Conservation (phyloP, 2,888 invertebrate genomes). For the Ochropacha duplaris region DNA sequence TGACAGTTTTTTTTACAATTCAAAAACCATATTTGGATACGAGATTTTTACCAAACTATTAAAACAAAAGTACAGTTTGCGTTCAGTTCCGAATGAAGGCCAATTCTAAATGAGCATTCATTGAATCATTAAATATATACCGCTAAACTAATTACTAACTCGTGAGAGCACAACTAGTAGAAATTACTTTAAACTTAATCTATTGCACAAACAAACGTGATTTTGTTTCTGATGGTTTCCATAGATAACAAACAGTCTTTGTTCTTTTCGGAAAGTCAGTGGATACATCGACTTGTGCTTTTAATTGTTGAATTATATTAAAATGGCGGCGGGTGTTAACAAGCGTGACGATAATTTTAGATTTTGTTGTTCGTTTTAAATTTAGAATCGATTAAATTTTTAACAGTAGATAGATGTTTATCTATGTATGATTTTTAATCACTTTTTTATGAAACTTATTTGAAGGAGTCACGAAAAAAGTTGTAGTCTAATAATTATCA, state of each 20-base stretch:
- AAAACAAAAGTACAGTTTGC: too few species aligned
- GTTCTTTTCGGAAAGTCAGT: conserved; percentile 6
- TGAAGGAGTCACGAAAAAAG: too few species aligned
- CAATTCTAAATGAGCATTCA: conserved; percentile 47
- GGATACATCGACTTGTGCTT: background rate
- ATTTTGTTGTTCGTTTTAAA: background rate
- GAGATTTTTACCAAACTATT: too few species aligned
- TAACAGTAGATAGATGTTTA: too few species aligned
- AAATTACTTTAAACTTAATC: conserved; percentile 50
- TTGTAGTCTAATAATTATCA: too few species aligned
- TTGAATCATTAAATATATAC: conserved; percentile 55
- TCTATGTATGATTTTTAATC: too few species aligned
- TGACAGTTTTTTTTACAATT: too few species aligned
- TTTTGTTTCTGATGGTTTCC: conserved; percentile 13
- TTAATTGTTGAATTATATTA: conserved; percentile 4
- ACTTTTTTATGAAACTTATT: too few species aligned
- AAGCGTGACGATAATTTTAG: background rate
- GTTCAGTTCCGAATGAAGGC: conserved; percentile 5
- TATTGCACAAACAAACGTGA: conserved; percentile 53
- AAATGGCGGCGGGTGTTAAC: background rate
- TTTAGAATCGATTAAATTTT: background rate
- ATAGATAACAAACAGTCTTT: conserved; percentile 9
- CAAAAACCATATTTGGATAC: too few species aligned
- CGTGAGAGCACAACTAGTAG: conserved; percentile 60
- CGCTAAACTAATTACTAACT: conserved; percentile 53